Evolutionary conservation across 1,140 invertebrate genomes (phyloP), one percentile per base, ranked within the genome.

Genomic region (Triops longicaudatus): DNA sequence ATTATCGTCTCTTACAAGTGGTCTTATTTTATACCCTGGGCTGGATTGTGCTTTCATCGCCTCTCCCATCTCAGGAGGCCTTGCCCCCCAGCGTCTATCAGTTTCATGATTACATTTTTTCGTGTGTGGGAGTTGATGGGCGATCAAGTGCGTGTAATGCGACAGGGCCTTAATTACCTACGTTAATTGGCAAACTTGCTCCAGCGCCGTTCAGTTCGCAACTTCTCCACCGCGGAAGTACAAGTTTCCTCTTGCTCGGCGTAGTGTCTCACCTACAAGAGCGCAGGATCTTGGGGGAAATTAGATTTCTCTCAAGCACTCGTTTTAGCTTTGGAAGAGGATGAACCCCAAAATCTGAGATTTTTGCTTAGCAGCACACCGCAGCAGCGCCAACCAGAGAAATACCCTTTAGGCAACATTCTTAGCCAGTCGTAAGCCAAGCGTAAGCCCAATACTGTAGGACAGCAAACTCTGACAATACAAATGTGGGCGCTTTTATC

Each of bases 401-500:
- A 10, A 6, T 63, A 17, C 31, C 31, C 31, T 37, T 7, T n/a
- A 10, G 14, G 50, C 50, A 17, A 22, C 10, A 63, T 63, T 22
- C 50, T 63, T 63, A 63, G 10, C 17, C 10, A 63, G 50, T 22
- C 14, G 50, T 14, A 63, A 63, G 50, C 50, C 50, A 63, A 63
- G 50, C 50, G 22, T 63, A 63, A 63, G 50, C 50, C 50, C 50
- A 63, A 63, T 63, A 63, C 22, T 6, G 31, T 37, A 37, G 31
- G 31, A 37, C 31, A 37, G 31, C 31, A 63, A 63, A 14, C 17
- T 6, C 17, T 63, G 50, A 63, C 50, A 63, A 63, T 63, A 63
- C 14, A 63, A 63, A 63, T 63, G 50, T 63, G 50, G 50, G 50
- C 50, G 50, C 50, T 63, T 63, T 63, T 63, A 63, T 63, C 50